Evolutionary conservation across 35 echinoderm and acorn worm genomes (phyloP).

Genomic region (Apostichopus californicus): DNA sequence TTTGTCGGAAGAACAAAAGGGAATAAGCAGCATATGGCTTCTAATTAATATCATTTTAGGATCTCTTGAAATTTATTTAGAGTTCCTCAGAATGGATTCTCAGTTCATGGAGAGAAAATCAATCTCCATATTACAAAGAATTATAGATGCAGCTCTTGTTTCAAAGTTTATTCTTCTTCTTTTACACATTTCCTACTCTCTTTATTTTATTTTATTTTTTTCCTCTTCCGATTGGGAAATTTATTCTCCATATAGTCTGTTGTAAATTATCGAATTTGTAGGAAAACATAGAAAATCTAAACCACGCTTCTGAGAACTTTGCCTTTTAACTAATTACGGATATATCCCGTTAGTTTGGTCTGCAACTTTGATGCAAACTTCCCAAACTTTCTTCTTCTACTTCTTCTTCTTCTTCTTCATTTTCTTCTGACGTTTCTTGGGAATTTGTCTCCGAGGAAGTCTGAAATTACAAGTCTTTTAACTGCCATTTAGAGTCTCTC

Average conservation of each 20-base stretch:
- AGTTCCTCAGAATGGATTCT: conserved; percentile 13
- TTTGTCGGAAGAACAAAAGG: neutral
- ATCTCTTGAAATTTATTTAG: conserved; percentile 26
- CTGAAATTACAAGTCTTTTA: conserved; percentile 49
- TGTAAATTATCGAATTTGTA: conserved; percentile 14
- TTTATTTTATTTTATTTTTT: neutral
- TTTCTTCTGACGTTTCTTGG: conserved; percentile 5
- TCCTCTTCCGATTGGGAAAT: neutral
- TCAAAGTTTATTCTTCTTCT: neutral
- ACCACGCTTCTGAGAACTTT: conserved; percentile 27
- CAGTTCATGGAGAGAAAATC: conserved; percentile 28
- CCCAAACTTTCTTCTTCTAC: too few species aligned
- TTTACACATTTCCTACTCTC: neutral
- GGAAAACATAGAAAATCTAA: neutral
- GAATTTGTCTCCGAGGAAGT: conserved; percentile 24
- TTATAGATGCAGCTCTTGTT: neutral
- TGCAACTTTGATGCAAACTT: neutral
- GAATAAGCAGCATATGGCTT: neutral
- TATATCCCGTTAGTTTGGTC: neutral
- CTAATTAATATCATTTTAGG: neutral
- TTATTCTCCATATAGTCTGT: neutral
- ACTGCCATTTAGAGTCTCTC: conserved; percentile 20
- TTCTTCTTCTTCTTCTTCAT: too few species aligned
- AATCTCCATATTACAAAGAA: neutral
- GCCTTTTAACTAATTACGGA: conserved; percentile 46